These are phyloP conservation scores for Camelus dromedarius DNA, from an alignment of 2,113 vertebrate species.

Conservation along the genomic window DNA sequence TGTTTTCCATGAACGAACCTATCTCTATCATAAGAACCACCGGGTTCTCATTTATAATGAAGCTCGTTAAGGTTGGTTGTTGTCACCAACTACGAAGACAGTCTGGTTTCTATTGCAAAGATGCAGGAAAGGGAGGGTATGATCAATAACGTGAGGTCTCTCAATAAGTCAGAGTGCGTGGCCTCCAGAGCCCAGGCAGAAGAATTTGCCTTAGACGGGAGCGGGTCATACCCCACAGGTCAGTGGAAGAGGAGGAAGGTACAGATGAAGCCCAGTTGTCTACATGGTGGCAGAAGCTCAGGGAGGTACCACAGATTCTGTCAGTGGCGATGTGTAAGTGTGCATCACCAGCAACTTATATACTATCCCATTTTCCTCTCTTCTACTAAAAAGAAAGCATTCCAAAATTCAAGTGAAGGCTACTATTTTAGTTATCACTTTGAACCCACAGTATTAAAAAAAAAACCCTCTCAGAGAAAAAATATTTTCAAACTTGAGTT, in stretches of 20 bases:
- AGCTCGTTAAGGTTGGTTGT: background rate
- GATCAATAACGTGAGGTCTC: background rate
- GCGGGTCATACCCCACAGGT: background rate
- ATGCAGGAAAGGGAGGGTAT: background rate
- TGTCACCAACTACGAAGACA: background rate
- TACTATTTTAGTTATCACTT: background rate
- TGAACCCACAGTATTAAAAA: background rate
- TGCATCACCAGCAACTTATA: background rate
- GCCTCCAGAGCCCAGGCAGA: background rate
- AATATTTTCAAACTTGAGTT: background rate
- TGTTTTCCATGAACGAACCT: background rate
- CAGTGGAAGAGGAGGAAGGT: background rate
- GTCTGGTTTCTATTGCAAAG: background rate
- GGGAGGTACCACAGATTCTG: background rate
- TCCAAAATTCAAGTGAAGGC: background rate
- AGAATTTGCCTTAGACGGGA: background rate
- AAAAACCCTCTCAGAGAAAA: background rate
- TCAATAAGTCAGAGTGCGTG: background rate
- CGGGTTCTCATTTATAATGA: background rate
- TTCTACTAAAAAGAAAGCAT: background rate
- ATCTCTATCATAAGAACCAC: background rate
- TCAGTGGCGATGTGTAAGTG: background rate
- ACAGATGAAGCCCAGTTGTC: fast-evolving
- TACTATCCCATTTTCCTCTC: background rate
- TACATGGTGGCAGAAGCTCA: background rate